These are phyloP conservation scores for Netelia inedita DNA, from an alignment of 2,888 invertebrate species.

Conservation along the genomic window DNA sequence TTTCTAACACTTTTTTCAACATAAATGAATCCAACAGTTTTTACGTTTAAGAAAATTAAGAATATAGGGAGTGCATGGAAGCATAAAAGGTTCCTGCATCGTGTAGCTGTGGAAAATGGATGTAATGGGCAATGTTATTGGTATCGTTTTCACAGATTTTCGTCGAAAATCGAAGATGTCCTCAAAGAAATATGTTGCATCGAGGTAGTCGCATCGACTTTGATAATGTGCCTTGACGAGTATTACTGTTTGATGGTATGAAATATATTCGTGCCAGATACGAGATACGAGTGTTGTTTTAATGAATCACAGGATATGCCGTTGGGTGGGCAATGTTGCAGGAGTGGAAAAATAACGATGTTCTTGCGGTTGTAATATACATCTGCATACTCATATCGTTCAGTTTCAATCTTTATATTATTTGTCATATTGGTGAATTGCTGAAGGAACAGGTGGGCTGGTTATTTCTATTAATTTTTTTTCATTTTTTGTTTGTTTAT, in stretches of 20 bases:
- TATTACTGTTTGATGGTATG: conserved; percentile 64
- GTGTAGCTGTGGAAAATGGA: background rate
- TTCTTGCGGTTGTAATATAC: conserved; percentile 52
- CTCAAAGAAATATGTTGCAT: conserved; percentile 67
- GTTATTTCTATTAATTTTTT: conserved; percentile 12
- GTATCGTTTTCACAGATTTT: conserved; percentile 71
- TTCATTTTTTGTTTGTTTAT: conserved; percentile 2
- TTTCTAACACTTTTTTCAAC: too few relatives aligned
- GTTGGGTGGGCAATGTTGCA: conserved; percentile 28
- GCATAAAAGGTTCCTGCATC: background rate
- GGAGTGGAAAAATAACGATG: conserved; percentile 59
- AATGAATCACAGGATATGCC: background rate
- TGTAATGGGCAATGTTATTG: background rate
- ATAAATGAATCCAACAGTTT: too few relatives aligned
- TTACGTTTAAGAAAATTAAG: too few relatives aligned
- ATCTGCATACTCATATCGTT: conserved; percentile 62
- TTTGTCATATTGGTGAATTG: conserved; percentile 69
- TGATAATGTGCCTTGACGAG: conserved; percentile 67
- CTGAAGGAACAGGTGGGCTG: conserved; percentile 62
- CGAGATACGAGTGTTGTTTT: conserved; percentile 7
- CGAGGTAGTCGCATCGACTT: conserved; percentile 67
- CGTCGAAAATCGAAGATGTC: conserved; percentile 65
- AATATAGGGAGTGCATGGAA: too few relatives aligned
- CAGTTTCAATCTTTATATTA: conserved; percentile 67
- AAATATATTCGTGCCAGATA: background rate